A percentile compares a stretch with the other conserved stretches of the same genome.
Conservation (phyloP, 2,888 invertebrate species). For the Andrena bicolor region DNA sequence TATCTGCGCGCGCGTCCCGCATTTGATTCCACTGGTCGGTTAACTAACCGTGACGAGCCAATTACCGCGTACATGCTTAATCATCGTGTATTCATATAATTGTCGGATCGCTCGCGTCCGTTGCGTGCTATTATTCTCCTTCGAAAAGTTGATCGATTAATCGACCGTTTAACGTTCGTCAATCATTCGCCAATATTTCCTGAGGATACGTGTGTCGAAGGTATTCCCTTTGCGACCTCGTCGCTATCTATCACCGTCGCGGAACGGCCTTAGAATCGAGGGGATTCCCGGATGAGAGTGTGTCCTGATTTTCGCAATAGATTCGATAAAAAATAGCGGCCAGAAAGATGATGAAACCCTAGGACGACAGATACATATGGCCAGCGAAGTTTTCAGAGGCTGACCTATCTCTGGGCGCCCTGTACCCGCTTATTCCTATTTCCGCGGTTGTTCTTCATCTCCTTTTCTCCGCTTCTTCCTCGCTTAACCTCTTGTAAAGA, state of each 20-base stretch:
- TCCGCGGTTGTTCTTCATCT: slow-evolving; percentile 30
- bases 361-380: slow-evolving; percentile 12
- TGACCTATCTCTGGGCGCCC: slow-evolving; percentile 45
- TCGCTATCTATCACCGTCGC: slow-evolving; percentile 10
- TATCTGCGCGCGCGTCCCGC: neutral
- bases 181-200: neutral
- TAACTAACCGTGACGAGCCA: slow-evolving; percentile 54
- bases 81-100: slow-evolving; percentile 43
- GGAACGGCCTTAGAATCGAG: slow-evolving; percentile 2
- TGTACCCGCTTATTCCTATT: slow-evolving; percentile 45
- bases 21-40: slow-evolving; percentile 15
- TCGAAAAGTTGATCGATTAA: neutral
- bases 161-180: slow-evolving; percentile 2
- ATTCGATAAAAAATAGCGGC: neutral
- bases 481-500: slow-evolving; percentile 28
- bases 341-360: slow-evolving; percentile 9
- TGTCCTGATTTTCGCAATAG: neutral
- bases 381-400: slow-evolving; percentile 29
- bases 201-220: neutral
- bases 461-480: neutral
- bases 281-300: neutral
- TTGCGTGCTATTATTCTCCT: neutral
- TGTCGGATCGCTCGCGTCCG: slow-evolving; percentile 13
- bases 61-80: slow-evolving; percentile 44
- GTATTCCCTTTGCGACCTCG: neutral